Evolutionary conservation across 2,888 invertebrate genomes (phyloP).

Genomic region (Eremobia ochroleuca): DNA sequence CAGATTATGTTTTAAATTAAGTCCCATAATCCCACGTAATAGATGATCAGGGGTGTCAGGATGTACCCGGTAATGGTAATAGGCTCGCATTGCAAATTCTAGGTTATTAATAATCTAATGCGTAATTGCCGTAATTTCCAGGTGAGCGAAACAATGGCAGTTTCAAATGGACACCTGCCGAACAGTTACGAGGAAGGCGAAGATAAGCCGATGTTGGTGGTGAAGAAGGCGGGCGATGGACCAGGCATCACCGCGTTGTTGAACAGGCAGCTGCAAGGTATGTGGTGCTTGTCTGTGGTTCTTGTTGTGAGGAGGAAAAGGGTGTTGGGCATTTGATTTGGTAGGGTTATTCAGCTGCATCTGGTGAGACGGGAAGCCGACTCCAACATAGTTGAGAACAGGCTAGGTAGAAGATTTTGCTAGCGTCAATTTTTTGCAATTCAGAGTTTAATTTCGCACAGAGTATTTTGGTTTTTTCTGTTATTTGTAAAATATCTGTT

Average conservation of each 20-base stretch:
- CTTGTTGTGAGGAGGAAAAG: not conserved
- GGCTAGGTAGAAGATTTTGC: not conserved
- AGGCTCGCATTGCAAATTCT: too few relatives aligned
- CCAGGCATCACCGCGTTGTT: constrained; percentile 95
- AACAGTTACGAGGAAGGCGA: constrained; percentile 94
- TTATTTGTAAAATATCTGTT: not conserved
- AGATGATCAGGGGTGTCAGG: too few relatives aligned
- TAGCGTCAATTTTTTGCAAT: not conserved
- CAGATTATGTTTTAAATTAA: too few relatives aligned
- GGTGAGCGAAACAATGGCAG: constrained; percentile 96
- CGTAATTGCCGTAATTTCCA: constrained; percentile 74
- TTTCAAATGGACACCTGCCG: constrained; percentile 93
- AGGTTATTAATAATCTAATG: not conserved
- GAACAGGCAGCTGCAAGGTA: constrained; percentile 95
- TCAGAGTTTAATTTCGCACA: not conserved
- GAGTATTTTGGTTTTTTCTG: not conserved
- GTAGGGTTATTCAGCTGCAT: not conserved
- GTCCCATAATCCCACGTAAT: too few relatives aligned
- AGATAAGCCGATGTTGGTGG: constrained; percentile 94
- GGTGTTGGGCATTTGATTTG: constrained; percentile 52
- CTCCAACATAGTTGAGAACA: not conserved
- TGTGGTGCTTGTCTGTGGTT: constrained; percentile 7
- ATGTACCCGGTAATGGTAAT: too few relatives aligned
- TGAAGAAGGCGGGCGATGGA: constrained; percentile 94
- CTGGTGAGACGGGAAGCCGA: not conserved